Evolutionary conservation across 2,797 vertebrate species (phyloP).

Genomic region (Sebastes matsubarae): DNA sequence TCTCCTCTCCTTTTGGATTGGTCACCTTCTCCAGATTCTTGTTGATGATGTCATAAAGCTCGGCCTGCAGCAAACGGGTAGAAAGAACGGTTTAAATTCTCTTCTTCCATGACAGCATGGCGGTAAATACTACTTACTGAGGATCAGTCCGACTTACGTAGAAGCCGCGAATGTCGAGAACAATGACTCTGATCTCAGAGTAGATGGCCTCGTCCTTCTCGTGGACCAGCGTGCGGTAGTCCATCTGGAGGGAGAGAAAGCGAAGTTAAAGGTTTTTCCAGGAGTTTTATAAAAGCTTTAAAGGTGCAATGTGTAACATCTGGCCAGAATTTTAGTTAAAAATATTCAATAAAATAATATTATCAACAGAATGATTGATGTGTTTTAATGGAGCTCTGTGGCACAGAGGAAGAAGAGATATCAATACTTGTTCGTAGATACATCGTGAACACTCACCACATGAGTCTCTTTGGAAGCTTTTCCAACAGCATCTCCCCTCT

Average conservation of each 20-base stretch:
- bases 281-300: background rate
- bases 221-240: constrained; percentile 89
- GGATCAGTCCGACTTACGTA: constrained; percentile 82
- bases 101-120: accelerated
- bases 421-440: background rate
- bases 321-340: background rate
- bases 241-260: constrained; percentile 82
- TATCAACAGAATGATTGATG: no score
- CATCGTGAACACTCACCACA: constrained; percentile 80
- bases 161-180: constrained; percentile 88
- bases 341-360: no score
- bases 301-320: background rate
- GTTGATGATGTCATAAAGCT: constrained; percentile 90
- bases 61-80: constrained; percentile 74
- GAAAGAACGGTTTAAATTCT: background rate
- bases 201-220: constrained; percentile 87
- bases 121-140: accelerated
- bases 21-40: constrained; percentile 92
- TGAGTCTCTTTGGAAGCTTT: constrained; percentile 94
- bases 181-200: constrained; percentile 83
- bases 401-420: background rate
- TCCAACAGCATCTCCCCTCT: constrained; percentile 91
- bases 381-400: background rate
- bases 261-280: background rate
- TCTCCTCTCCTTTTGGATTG: constrained; percentile 94